Evolutionary conservation across 2,888 invertebrate genomes (phyloP), one percentile per base, ranked within the genome.

Genomic region (Bugulina stolonifera): DNA sequence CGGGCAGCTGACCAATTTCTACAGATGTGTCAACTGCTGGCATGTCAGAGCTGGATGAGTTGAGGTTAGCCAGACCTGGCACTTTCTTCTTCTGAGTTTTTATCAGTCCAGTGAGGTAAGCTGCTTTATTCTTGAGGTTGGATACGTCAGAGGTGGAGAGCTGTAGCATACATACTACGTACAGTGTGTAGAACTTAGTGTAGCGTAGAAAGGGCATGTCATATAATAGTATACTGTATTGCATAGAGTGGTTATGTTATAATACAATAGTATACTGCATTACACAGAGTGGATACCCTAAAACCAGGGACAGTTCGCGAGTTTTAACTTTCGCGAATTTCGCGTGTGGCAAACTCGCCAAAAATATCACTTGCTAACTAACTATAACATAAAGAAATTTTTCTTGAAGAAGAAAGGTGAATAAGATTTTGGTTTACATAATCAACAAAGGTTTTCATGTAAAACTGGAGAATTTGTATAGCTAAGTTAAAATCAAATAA

Each of bases 41-140:
- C 32, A 27, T 32, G 43, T 10, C 10, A 14, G 29, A 22, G n/a
- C 2, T 27, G 27, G 32, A 14, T 5, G 22, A 14, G 2, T 64
- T n/a, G 5, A 5, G 14, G 5, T 3, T 5, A 5, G 57, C 23
- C 3, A 64, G 32, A 10, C 32, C 64, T 25, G 64, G 64, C 22
- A 64, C 32, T n/a, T 64, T 64, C n/a, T 64, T 64, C 64, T 32
- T 64, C 34, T 64, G 64, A 34, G 64, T 64, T 32, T 64, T 64
- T 22, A 64, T 64, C 3, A 64, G 32, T 3, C 64, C 64, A 64
- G 32, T 64, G 2, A 64, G 64, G n/a, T 64, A 64, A 32, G 64
- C 64, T 27, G 64, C 64, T n/a, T 64, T 64, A 32, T 64, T 64
- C 34, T 64, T 64, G 5, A 64, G 64, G 27, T 64, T 64, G 3